Evolutionary conservation across 2,888 invertebrate species (phyloP), one percentile per base, ranked within the genome.

Genomic region (Lysandra bellargus): DNA sequence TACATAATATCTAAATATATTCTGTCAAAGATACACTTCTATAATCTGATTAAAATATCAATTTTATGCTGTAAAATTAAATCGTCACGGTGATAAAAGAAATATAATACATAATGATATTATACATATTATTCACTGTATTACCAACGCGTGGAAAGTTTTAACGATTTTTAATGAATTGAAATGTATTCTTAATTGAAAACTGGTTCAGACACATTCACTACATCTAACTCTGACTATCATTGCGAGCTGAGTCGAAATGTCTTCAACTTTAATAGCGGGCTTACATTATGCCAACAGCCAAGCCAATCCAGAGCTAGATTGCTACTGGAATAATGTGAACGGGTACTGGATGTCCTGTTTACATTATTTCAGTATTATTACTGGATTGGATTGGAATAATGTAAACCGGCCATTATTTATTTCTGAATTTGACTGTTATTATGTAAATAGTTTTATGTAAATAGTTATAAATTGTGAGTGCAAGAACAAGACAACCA

Each of bases 161-260:
- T 89, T 90, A 90, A 90, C 87, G 88, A 88, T 90, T 90, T 92
- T 92, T 91, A 93, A 93, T 93, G 91, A 93, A 93, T 93, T 92
- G 92, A 90, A 93, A 93, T 91, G 89, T 87, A 90, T 89, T 91
- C 92, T 93, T 92, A 92, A 93, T 93, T 92, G 92, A 89, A 86
- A 91, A 93, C 92, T 90, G 93, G 92, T 92, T 89, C 89, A 90
- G 86, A 89, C 89, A 87, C 91, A 86, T 90, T 89, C 90, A 91
- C 91, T 87, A 86, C 85, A 85, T 61, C 91, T 87, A 86, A 85
- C 85, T 76, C 81, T 77, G 57, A 81, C 83, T 82, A 80, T 83
- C 80, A 82, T 77, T 75, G 78, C 49, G 79, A 78, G 81, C 80
- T 81, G 82, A 78, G 75, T 82, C 78, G 75, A 80, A 80, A 82